phyloP scores from a whole-genome alignment of 2,888 invertebrate genomes.

The Epinotia brunnichana region DNA sequence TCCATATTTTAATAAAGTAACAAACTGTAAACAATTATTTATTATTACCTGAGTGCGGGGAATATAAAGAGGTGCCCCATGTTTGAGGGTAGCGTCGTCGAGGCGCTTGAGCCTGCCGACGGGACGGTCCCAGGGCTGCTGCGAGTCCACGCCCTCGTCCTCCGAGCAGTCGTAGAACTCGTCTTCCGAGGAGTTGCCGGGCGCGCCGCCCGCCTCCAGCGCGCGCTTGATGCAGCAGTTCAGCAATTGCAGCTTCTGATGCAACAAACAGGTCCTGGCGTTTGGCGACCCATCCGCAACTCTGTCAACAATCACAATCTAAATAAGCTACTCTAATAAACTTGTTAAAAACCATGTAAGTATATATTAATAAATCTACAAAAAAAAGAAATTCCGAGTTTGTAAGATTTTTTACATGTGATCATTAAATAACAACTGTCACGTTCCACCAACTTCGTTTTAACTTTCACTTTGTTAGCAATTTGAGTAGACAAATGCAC shows the following conservation, averaged over 20 bases:
- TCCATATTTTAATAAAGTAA: slow-evolving; percentile 5
- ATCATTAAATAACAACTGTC: slow-evolving; percentile 57
- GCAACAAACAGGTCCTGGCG: slow-evolving; percentile 93
- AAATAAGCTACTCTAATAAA: slow-evolving; percentile 6
- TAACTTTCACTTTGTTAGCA: slow-evolving; percentile 72
- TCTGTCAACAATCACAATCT: slow-evolving; percentile 79
- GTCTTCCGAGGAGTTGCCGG: slow-evolving; percentile 80
- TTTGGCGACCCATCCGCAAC: slow-evolving; percentile 93
- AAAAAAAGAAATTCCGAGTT: slow-evolving; percentile 40
- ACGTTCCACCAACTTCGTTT: slow-evolving; percentile 61
- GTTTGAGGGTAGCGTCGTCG: slow-evolving; percentile 70
- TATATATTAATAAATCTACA: background rate
- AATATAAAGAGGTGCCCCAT: slow-evolving; percentile 73
- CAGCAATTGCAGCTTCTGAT: slow-evolving; percentile 96
- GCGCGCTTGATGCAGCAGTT: slow-evolving; percentile 90
- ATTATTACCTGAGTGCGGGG: slow-evolving; percentile 72
- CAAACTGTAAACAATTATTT: background rate
- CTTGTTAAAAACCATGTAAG: background rate
- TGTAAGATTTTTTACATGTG: slow-evolving; percentile 52
- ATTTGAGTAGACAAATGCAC: slow-evolving; percentile 67
- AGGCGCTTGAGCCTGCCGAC: slow-evolving; percentile 70
- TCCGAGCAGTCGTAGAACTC: slow-evolving; percentile 92
- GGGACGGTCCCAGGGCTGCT: slow-evolving; percentile 72
- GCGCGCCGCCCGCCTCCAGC: slow-evolving; percentile 69
- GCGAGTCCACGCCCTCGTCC: slow-evolving; percentile 81